Evolutionary conservation across 2,888 invertebrate species (phyloP).

Genomic region (Galeruca laticollis): DNA sequence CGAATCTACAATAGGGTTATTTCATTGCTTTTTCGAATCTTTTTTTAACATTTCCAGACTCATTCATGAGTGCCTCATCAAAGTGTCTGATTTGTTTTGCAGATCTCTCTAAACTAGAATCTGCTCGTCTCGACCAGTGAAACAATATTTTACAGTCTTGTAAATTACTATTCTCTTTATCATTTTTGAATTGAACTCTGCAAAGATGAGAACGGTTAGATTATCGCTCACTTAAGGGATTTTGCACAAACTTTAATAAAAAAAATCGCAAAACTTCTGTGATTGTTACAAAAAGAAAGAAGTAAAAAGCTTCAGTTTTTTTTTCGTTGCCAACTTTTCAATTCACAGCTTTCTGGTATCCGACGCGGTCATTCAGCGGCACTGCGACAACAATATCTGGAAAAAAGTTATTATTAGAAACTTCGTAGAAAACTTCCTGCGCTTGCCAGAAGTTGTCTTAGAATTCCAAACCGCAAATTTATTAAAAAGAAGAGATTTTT

Average conservation of each 20-base stretch:
- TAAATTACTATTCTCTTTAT: no score
- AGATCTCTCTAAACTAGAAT: no score
- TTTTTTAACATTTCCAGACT: no score
- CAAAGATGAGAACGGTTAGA: background rate
- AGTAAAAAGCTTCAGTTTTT: slow-evolving; percentile 12
- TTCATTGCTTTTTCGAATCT: no score
- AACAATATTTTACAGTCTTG: no score
- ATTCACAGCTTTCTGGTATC: slow-evolving; percentile 28
- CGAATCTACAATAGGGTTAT: no score
- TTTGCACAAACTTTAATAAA: background rate
- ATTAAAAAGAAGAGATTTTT: slow-evolving; percentile 33
- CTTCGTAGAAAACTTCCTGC: slow-evolving; percentile 27
- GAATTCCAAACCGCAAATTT: slow-evolving; percentile 32
- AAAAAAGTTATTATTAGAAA: slow-evolving; percentile 42
- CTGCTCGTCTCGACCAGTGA: no score
- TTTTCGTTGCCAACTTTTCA: slow-evolving; percentile 22
- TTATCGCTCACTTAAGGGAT: background rate
- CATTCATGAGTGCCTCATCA: no score
- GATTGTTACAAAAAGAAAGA: background rate
- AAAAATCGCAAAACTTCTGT: background rate
- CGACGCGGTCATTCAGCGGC: slow-evolving; percentile 18
- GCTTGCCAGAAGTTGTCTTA: slow-evolving; percentile 33
- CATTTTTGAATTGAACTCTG: background rate
- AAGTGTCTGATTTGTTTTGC: no score
- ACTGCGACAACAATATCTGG: slow-evolving; percentile 34